These are phyloP conservation scores for Zosterops lateralis DNA, from an alignment of 2,113 vertebrate genomes.

Conservation along the genomic window DNA sequence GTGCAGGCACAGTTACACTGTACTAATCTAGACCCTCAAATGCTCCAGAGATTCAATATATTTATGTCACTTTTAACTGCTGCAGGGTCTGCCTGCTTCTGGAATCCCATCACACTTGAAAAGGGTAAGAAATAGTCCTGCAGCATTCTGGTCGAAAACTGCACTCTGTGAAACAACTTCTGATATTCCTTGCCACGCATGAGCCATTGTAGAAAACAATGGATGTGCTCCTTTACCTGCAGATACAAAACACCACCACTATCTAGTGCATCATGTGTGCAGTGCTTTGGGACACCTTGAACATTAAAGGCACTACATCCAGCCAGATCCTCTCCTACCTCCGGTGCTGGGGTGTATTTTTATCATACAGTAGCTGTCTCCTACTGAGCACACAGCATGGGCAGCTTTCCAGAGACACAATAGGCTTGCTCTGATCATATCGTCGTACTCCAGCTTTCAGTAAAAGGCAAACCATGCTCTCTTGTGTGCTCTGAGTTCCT, in stretches of 20 bases:
- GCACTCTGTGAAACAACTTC: not conserved
- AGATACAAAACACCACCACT: not conserved
- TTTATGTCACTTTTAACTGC: not conserved
- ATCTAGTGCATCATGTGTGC: not conserved
- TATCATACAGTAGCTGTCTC: not conserved
- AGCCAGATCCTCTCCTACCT: constrained; percentile 11
- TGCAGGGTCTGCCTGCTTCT: not conserved
- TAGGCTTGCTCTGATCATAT: not conserved
- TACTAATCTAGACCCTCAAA: not conserved
- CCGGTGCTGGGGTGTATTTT: constrained; percentile 17
- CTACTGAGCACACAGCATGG: not conserved
- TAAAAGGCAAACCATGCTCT: not conserved
- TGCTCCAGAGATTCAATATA: not conserved
- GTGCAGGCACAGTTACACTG: not conserved
- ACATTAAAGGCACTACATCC: constrained; percentile 34
- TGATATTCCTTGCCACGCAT: not conserved
- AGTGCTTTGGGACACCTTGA: constrained; percentile 2
- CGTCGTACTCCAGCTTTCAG: not conserved
- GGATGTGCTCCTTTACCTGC: not conserved
- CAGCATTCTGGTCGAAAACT: not conserved
- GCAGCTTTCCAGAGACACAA: constrained; percentile 4
- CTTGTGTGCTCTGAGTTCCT: not conserved
- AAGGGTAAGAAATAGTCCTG: not conserved
- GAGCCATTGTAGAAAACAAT: not conserved
- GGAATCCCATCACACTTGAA: not conserved